Conservation (phyloP, 1,140 invertebrate species). For the Drosophila auraria region DNA sequence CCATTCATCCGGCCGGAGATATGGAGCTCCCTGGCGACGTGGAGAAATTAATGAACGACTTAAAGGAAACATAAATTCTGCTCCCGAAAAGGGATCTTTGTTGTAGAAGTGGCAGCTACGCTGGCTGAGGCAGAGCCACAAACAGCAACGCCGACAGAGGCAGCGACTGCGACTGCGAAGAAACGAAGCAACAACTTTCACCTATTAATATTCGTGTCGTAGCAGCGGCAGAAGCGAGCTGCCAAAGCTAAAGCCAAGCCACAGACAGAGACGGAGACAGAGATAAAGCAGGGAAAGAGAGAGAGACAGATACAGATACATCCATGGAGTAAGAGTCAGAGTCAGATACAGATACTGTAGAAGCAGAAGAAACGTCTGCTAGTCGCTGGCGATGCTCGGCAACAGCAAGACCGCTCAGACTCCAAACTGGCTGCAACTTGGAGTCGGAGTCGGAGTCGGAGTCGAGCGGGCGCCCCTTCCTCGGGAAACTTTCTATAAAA, state of each 20-base stretch:
- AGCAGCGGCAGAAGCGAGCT: conserved; percentile 65
- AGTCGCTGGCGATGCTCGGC: conserved; percentile 67
- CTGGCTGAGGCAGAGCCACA: conserved; percentile 6
- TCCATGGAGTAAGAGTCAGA: neutral
- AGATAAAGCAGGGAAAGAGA: neutral
- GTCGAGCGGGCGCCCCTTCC: conserved; percentile 29
- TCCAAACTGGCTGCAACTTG: conserved; percentile 47
- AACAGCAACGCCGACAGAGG: conserved; percentile 14
- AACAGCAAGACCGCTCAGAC: conserved; percentile 55
- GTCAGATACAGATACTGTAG: conserved; percentile 51
- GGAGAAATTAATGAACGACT: conserved; percentile 43
- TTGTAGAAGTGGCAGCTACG: conserved; percentile 22
- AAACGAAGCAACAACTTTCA: conserved; percentile 84
- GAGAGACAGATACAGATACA: conserved; percentile 21
- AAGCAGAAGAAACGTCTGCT: conserved; percentile 65
- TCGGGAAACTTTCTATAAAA: conserved; percentile 55
- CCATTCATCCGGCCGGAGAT: conserved; percentile 10
- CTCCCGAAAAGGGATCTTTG: conserved; percentile 57
- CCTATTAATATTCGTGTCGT: conserved; percentile 85
- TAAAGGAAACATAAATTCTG: conserved; percentile 70
- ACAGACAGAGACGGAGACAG: conserved; percentile 12
- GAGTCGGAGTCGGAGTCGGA: conserved; percentile 1
- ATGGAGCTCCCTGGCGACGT: conserved; percentile 12
- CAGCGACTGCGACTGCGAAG: conserved; percentile 30
- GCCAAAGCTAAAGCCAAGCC: conserved; percentile 25